Conservation (phyloP, 2,797 vertebrate genomes). For the Poeciliopsis gracilis region DNA sequence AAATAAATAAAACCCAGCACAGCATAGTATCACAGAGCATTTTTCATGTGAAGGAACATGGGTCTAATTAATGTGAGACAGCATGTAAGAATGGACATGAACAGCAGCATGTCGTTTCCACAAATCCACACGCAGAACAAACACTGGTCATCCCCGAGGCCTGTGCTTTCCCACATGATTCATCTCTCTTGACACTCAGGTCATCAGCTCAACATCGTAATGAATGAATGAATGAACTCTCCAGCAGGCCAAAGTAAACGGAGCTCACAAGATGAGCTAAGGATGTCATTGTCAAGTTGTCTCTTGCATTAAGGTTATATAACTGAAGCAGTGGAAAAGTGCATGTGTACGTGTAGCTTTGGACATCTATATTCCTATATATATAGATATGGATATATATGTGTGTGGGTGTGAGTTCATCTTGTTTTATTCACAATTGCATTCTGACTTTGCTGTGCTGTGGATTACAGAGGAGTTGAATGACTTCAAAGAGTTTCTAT, state of each 20-base stretch:
- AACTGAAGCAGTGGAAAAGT: slow-evolving; percentile 65
- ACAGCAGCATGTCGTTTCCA: slow-evolving; percentile 24
- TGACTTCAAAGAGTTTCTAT: slow-evolving; percentile 50
- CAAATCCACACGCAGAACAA: slow-evolving; percentile 3
- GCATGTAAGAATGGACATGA: slow-evolving; percentile 26
- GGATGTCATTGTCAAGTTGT: slow-evolving; percentile 73
- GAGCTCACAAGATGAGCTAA: slow-evolving; percentile 52
- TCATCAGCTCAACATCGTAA: slow-evolving; percentile 66
- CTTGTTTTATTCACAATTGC: slow-evolving; percentile 54
- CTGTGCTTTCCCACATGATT: slow-evolving; percentile 55
- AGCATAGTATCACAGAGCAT: not conserved
- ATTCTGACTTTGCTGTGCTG: slow-evolving; percentile 57
- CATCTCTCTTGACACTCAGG: slow-evolving; percentile 61
- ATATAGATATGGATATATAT: slow-evolving; percentile 3
- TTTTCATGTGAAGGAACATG: slow-evolving; percentile 12
- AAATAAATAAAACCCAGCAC: too few relatives aligned
- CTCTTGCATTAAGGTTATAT: slow-evolving; percentile 72
- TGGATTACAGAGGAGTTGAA: slow-evolving; percentile 62
- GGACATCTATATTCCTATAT: slow-evolving; percentile 17
- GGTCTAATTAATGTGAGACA: slow-evolving; percentile 37
- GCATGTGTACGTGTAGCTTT: slow-evolving; percentile 33
- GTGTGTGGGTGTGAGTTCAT: slow-evolving; percentile 41
- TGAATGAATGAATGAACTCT: slow-evolving; percentile 60
- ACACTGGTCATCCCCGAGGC: slow-evolving; percentile 28
- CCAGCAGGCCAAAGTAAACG: slow-evolving; percentile 61